phyloP scores from a whole-genome alignment of 2,113 vertebrate genomes.

The Pelmatolapia mariae region DNA sequence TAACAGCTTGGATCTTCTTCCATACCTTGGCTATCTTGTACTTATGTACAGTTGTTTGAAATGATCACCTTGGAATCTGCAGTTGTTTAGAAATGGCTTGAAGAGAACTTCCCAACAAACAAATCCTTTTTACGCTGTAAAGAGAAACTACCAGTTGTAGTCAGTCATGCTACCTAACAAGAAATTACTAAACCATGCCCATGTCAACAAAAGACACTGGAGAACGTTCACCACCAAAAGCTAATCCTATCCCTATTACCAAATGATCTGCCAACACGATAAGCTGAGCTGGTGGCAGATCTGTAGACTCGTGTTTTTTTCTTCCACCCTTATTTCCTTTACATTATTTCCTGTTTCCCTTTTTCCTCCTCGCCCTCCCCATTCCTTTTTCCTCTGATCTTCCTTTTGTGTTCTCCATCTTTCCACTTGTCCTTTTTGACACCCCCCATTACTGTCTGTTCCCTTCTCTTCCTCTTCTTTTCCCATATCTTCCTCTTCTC shows the following conservation, averaged over 20 bases:
- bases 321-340: neutral
- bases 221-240: neutral
- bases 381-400: neutral
- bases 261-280: neutral
- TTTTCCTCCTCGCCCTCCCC: neutral
- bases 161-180: neutral
- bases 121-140: neutral
- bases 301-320: neutral
- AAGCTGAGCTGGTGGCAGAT: neutral
- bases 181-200: neutral
- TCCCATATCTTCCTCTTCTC: neutral
- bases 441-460: neutral
- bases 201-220: neutral
- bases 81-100: rapidly evolving
- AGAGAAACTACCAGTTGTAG: neutral
- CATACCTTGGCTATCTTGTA: neutral
- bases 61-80: neutral
- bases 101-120: neutral
- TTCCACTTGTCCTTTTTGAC: neutral
- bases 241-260: neutral
- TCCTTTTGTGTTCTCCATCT: neutral
- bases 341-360: neutral
- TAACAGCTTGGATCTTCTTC: neutral
- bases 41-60: neutral
- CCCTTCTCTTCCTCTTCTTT: neutral